phyloP scores from a whole-genome alignment of 37 sponge, comb jelly and placozoan genomes.

The Beroe ovata region DNA sequence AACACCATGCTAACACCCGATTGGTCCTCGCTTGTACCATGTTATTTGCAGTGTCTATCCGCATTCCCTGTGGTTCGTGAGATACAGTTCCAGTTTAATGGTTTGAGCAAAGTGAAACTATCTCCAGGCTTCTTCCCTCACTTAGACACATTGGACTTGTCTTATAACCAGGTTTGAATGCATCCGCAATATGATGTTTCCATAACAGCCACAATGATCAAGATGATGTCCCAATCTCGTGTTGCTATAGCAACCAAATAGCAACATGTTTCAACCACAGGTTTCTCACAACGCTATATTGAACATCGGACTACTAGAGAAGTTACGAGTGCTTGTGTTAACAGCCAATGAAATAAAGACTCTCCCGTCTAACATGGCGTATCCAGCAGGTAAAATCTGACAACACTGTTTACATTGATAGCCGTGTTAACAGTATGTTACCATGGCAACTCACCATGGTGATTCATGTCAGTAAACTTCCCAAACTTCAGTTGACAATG shows the following conservation, averaged over 20 bases:
- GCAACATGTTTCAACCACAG: too few species aligned
- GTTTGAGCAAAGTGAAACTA: slow-evolving; percentile 63
- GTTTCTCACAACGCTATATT: slow-evolving; percentile 47
- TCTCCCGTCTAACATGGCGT: slow-evolving; percentile 60
- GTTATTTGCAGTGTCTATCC: slow-evolving; percentile 29
- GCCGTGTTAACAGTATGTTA: too few species aligned
- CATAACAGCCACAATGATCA: too few species aligned
- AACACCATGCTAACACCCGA: too few species aligned
- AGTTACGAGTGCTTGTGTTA: slow-evolving; percentile 12
- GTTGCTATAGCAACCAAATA: too few species aligned
- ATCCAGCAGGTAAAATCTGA: slow-evolving; percentile 34
- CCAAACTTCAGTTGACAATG: slow-evolving; percentile 54
- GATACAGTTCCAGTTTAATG: slow-evolving; percentile 65
- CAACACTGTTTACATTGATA: too few species aligned
- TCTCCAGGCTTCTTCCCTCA: slow-evolving; percentile 29
- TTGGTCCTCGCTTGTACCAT: too few species aligned
- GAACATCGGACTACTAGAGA: slow-evolving; percentile 34
- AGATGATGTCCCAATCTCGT: too few species aligned
- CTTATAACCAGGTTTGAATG: slow-evolving; percentile 65
- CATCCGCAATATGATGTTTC: too few species aligned
- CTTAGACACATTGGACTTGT: slow-evolving; percentile 39
- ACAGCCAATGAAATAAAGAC: slow-evolving; percentile 62
- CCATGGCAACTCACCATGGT: too few species aligned
- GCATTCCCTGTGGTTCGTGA: slow-evolving; percentile 49
- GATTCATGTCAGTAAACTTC: not conserved